Evolutionary conservation across 1,140 invertebrate species (phyloP), one percentile per base, ranked within the genome.

Genomic region (Aphelinus atriplicis): DNA sequence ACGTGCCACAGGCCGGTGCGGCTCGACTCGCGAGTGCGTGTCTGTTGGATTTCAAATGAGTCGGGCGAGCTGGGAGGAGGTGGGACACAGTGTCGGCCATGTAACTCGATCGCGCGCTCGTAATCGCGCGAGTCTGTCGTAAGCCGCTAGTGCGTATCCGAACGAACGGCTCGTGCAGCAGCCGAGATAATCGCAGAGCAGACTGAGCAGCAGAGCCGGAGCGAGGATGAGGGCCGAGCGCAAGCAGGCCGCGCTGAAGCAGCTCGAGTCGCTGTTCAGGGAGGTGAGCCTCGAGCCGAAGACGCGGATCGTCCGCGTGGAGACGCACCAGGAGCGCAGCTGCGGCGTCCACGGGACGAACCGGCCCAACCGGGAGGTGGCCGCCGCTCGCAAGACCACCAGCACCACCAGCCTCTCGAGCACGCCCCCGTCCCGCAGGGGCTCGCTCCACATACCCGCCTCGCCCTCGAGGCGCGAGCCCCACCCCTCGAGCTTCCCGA

Each of bases 301-400:
- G 47, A 88, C 88, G 42, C 83, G 89, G 55, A 86, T 90, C 2
- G 88, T 89, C 72, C 63, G 70, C 2, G 86, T 91, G 10, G 91
- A 92, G 81, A 83, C 81, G 4, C 87, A 86, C 78, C 84, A 89
- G 60, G 90, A 91, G 78, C 89, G 89, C 64, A 88, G 87, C 56
- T 93, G 93, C 80, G 91, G 93, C 71, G 90, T 93, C n/a, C 93
- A 94, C 79, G 92, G 92, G 4, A 92, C 91, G 26, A 26, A 26
- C 4, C 91, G 89, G 77, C 89, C 87, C 57, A 89, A 89, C 26
- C 26, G 26, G 78, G 89, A 90, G 63, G 89, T 89, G 71, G 87
- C 85, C 47, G 81, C 80, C 58, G 88, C 86, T 74, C 88, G 90
- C 7, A 85, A 90, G 65, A 53, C 64, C 3, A 82, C 80, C 26